A percentile compares a stretch with the other conserved stretches of the same genome.
Conservation (phyloP, 2,888 invertebrate species). For the Agonopterix heracliana region DNA sequence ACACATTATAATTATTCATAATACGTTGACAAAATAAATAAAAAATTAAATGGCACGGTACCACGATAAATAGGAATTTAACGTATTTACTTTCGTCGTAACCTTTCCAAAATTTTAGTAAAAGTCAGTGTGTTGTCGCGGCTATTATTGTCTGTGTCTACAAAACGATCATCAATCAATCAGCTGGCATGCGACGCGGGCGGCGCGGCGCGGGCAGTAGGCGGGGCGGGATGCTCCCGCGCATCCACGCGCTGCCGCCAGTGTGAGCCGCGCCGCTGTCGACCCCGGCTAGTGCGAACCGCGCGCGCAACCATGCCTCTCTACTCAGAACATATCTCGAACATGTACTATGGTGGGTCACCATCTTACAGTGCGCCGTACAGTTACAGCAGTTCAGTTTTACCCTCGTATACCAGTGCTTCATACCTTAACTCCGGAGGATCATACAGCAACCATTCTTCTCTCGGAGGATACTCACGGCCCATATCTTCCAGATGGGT, state of each 20-base stretch:
- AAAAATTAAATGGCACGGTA: too few relatives aligned
- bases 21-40: too few relatives aligned
- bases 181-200: slow-evolving; percentile 42
- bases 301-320: slow-evolving; percentile 75
- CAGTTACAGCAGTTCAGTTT: slow-evolving; percentile 61
- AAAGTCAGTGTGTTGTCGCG: slow-evolving; percentile 6
- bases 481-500: slow-evolving; percentile 57
- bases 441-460: slow-evolving; percentile 64
- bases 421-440: slow-evolving; percentile 70
- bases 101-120: too few relatives aligned
- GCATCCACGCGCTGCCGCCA: slow-evolving; percentile 28
- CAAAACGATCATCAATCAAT: slow-evolving; percentile 60
- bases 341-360: slow-evolving; percentile 71
- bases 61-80: too few relatives aligned
- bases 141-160: slow-evolving; percentile 51
- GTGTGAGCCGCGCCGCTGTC: slow-evolving; percentile 24
- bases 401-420: slow-evolving; percentile 56
- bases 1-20: too few relatives aligned
- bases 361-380: slow-evolving; percentile 67
- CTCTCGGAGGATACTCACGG: slow-evolving; percentile 76
- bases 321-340: slow-evolving; percentile 80
- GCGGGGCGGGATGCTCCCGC: slow-evolving; percentile 31
- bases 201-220: slow-evolving; percentile 20
- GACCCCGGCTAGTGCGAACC: slow-evolving; percentile 28
- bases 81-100: too few relatives aligned